Conservation (phyloP, 2,888 invertebrate genomes). For the Meteorus colon region DNA sequence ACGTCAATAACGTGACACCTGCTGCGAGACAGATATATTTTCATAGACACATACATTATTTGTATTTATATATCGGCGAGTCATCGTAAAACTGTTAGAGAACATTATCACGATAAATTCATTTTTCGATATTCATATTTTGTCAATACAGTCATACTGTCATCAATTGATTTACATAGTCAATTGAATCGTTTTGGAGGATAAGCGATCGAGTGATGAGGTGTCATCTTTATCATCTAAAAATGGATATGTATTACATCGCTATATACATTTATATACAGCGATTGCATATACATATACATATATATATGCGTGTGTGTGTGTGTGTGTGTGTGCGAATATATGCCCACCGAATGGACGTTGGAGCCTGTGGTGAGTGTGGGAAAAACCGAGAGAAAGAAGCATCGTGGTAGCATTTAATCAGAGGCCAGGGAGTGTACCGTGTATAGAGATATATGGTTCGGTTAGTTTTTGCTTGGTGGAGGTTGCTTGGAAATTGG, state of each 20-base stretch:
- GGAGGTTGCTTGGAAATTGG: conserved; percentile 73
- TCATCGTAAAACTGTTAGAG: too few relatives aligned
- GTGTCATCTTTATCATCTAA: neutral
- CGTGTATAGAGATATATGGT: conserved; percentile 66
- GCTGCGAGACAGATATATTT: conserved; percentile 66
- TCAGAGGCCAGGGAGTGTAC: conserved; percentile 63
- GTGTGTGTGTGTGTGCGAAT: conserved; percentile 34
- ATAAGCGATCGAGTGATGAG: neutral
- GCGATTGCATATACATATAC: conserved; percentile 41
- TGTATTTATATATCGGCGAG: too few relatives aligned
- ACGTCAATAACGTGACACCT: conserved; percentile 68
- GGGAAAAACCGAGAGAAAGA: conserved; percentile 57
- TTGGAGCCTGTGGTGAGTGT: conserved; percentile 48
- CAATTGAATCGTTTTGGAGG: conserved; percentile 29
- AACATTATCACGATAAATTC: too few relatives aligned
- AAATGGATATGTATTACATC: neutral
- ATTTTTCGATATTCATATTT: too few relatives aligned
- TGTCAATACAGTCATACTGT: too few relatives aligned
- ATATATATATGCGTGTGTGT: neutral
- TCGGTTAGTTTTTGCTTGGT: conserved; percentile 73
- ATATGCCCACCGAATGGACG: conserved; percentile 33
- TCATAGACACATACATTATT: conserved; percentile 62
- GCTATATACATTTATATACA: too few relatives aligned
- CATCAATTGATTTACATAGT: conserved; percentile 23
- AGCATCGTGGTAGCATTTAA: conserved; percentile 71